Conservation (phyloP, 2,888 invertebrate species). For the Acronicta aceris region DNA sequence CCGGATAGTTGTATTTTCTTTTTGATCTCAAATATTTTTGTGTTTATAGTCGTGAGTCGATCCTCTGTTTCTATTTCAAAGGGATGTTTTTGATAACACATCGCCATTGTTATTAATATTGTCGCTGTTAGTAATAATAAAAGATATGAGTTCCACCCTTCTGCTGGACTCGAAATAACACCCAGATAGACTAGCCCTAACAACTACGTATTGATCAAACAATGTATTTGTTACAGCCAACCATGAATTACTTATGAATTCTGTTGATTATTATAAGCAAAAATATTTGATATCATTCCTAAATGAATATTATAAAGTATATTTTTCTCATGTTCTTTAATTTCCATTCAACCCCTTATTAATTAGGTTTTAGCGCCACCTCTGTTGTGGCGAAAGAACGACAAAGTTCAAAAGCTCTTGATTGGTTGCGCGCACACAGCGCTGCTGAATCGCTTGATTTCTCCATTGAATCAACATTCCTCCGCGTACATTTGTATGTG, state of each 20-base stretch:
- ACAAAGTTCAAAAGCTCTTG: constrained; percentile 80
- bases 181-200: no score
- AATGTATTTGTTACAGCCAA: neutral
- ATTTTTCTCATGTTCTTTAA: constrained; percentile 18
- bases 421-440: constrained; percentile 77
- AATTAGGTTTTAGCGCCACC: constrained; percentile 74
- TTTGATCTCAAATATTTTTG: constrained; percentile 95
- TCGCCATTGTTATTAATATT: constrained; percentile 65
- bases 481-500: constrained; percentile 84
- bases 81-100: constrained; percentile 86
- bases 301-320: neutral
- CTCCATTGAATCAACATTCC: constrained; percentile 89
- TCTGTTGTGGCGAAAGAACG: constrained; percentile 67
- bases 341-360: constrained; percentile 63
- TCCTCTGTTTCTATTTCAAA: constrained; percentile 87
- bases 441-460: constrained; percentile 86
- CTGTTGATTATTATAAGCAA: neutral
- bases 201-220: constrained; percentile 39
- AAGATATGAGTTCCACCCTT: constrained; percentile 30
- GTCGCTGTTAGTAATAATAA: constrained; percentile 41
- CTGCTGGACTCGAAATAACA: constrained; percentile 16
- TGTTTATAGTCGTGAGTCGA: constrained; percentile 90
- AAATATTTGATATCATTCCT: neutral
- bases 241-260: neutral
- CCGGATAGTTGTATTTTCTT: constrained; percentile 96